These are phyloP conservation scores for Myripristis murdjan DNA, from an alignment of 2,797 vertebrate genomes.

Conservation along the genomic window DNA sequence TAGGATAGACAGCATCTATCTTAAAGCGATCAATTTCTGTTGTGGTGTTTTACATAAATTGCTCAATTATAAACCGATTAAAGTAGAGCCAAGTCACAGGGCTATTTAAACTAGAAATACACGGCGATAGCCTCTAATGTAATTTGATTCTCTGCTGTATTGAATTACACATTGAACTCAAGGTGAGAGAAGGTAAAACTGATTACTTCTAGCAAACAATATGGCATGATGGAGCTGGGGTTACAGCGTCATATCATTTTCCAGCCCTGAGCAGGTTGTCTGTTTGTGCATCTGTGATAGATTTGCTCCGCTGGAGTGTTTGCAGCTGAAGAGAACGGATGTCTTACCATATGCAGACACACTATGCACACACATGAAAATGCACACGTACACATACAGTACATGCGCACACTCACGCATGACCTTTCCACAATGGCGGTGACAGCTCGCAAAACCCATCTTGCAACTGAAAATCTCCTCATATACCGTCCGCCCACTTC, in stretches of 20 bases:
- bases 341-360: conserved; percentile 55
- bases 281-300: conserved; percentile 62
- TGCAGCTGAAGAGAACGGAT: conserved; percentile 58
- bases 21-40: conserved; percentile 52
- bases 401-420: conserved; percentile 35
- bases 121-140: conserved; percentile 24
- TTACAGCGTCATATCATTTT: conserved; percentile 39
- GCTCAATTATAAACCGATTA: conserved; percentile 54
- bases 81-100: conserved; percentile 35
- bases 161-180: conserved; percentile 47
- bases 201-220: conserved; percentile 44
- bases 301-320: conserved; percentile 65
- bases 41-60: conserved; percentile 60
- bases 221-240: conserved; percentile 42
- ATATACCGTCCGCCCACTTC: conserved; percentile 78
- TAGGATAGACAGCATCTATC: conserved; percentile 69
- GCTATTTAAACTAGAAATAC: conserved; percentile 40
- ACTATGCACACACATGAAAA: conserved; percentile 31
- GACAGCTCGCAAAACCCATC: conserved; percentile 68
- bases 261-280: conserved; percentile 44
- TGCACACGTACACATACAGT: conserved; percentile 16
- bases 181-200: conserved; percentile 58
- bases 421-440: conserved; percentile 75
- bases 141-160: conserved; percentile 46
- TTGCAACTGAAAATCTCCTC: conserved; percentile 72